These are phyloP conservation scores for Gymnopithys bicolor DNA, from an alignment of 2,797 vertebrate species.

Conservation along the genomic window DNA sequence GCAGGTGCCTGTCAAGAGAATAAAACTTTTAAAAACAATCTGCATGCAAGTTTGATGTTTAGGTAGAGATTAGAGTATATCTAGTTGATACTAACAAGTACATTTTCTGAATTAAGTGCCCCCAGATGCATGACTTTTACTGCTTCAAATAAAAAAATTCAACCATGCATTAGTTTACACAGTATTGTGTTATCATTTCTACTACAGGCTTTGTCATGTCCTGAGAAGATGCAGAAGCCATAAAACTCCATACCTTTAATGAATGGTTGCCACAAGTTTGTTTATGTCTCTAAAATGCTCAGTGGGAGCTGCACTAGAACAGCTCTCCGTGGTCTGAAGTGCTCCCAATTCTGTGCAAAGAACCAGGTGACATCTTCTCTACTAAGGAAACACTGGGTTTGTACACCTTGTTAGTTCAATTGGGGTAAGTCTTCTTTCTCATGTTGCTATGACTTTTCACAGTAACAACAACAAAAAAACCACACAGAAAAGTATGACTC, in stretches of 20 bases:
- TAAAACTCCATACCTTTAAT: background rate
- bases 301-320: background rate
- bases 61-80: background rate
- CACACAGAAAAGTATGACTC: background rate
- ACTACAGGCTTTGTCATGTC: background rate
- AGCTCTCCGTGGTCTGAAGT: background rate
- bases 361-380: background rate
- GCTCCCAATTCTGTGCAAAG: background rate
- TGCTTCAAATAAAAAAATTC: background rate
- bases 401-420: background rate
- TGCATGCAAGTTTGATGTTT: background rate
- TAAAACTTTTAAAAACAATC: background rate
- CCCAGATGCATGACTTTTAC: background rate
- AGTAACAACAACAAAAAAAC: background rate
- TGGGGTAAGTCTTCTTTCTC: background rate
- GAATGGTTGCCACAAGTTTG: background rate
- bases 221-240: background rate
- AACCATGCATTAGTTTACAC: background rate
- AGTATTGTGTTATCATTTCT: background rate
- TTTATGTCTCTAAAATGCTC: background rate
- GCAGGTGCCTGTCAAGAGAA: background rate
- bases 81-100: background rate
- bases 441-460: background rate
- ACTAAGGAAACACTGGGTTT: background rate
- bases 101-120: background rate